Base-by-base conservation (phyloP, 1,140 invertebrate species). In the Sycophila sp. region DNA sequence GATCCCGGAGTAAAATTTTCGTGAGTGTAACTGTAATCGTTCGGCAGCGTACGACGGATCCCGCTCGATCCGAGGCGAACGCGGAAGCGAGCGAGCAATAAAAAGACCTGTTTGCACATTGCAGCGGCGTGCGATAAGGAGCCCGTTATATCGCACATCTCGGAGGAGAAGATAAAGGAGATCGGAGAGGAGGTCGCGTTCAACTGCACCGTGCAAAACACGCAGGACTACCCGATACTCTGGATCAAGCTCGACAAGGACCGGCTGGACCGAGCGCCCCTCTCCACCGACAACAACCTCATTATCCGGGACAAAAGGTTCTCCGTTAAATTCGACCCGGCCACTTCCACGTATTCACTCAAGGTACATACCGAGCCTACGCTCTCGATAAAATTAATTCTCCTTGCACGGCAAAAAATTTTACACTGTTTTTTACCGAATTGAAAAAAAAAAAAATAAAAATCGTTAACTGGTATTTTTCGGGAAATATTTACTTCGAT, bases 161-260 rank as follows among this genome's bases (percentile, higher is more conserved):
- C 70, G 8, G 17, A 62, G 26, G 56, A 67, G 11, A 19, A 55
- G 28, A 67, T 67, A 5, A 62, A 72, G 22, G 47, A 62, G 15
- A 72, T 72, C 15, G 58, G 58, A 3, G 45, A 72, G 4, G 34
- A 53, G 11, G 70, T 56, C 13, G 63, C 60, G n/a, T 67, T 72
- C 4, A 67, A 72, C 30, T 72, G 70, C 32, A 72, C 63, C 0
- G 70, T 67, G 1, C 45, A 67, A 26, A 67, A 72, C 47, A 7
- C 22, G 0, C 15, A 40, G 11, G 30, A 67, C 2, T 53, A 45
- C n/a, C 42, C 55, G 4, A 10, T 72, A 13, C 13, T 67, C 2
- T 72, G 70, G 70, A 55, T 67, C 11, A 72, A 67, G 13, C 42
- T 67, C 7, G 47, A 62, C 15, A 72, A 72, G 17, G 64, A 62